Conservation (phyloP, 2,888 invertebrate species). For the Xestia sexstrigata region DNA sequence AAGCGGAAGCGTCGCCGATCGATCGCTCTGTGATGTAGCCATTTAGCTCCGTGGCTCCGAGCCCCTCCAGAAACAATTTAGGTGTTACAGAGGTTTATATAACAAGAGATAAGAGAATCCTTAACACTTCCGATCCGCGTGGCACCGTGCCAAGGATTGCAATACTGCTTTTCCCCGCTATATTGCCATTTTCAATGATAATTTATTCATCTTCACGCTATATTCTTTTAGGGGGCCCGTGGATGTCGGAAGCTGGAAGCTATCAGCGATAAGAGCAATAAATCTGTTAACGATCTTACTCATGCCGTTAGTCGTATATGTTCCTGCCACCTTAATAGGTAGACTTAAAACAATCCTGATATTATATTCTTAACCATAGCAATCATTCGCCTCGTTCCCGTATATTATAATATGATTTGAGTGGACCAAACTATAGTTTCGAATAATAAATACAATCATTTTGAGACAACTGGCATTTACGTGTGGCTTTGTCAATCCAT, state of each 20-base stretch:
- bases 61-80: constrained; percentile 55
- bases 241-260: constrained; percentile 18
- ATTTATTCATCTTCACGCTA: constrained; percentile 61
- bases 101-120: constrained; percentile 61
- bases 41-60: constrained; percentile 46
- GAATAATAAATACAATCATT: constrained; percentile 19
- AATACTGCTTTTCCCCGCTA: constrained; percentile 44
- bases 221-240: constrained; percentile 39
- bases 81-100: constrained; percentile 63
- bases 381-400: neutral
- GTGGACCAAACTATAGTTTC: neutral
- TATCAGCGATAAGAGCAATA: constrained; percentile 11
- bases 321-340: neutral
- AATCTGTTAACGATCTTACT: constrained; percentile 9
- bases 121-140: constrained; percentile 65
- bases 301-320: neutral
- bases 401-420: neutral
- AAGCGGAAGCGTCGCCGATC: constrained; percentile 42
- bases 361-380: neutral
- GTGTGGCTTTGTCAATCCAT: neutral
- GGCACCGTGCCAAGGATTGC: constrained; percentile 61
- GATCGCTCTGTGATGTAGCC: constrained; percentile 51
- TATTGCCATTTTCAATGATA: constrained; percentile 55
- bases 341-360: neutral
- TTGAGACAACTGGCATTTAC: constrained; percentile 5